phyloP scores from a whole-genome alignment of 2,888 invertebrate genomes.

The Dynastes maya region DNA sequence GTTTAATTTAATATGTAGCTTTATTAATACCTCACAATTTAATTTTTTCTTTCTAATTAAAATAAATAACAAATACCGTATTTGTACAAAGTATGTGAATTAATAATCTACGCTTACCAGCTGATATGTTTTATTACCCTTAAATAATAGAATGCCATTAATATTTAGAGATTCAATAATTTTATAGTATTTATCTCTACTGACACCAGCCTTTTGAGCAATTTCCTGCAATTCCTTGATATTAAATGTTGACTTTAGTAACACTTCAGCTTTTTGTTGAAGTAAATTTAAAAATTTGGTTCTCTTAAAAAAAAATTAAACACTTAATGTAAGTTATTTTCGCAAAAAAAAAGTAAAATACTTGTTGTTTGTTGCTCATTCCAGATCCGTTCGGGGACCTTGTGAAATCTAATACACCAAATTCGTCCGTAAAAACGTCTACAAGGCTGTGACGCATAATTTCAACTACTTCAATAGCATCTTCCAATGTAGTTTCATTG shows the following conservation, averaged over 20 bases:
- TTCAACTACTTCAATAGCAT: constrained; percentile 90
- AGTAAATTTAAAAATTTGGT: constrained; percentile 82
- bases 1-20: not conserved
- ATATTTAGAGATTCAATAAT: constrained; percentile 86
- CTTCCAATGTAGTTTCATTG: constrained; percentile 83
- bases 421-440: constrained; percentile 83
- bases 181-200: constrained; percentile 77
- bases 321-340: not conserved
- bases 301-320: constrained; percentile 71
- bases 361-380: constrained; percentile 79
- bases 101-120: constrained; percentile 45
- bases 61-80: no score
- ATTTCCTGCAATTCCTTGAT: constrained; percentile 84
- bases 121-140: constrained; percentile 73
- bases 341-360: constrained; percentile 2
- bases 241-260: constrained; percentile 77
- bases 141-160: constrained; percentile 89
- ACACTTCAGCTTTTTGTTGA: constrained; percentile 77
- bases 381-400: constrained; percentile 83
- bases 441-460: constrained; percentile 86
- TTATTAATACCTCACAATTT: no score
- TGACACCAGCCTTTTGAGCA: constrained; percentile 78
- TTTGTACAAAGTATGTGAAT: no score
- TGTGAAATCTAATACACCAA: constrained; percentile 77
- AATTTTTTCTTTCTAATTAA: no score